phyloP scores from a whole-genome alignment of 1,140 invertebrate species.

The Phymorhynchus buccinoides region DNA sequence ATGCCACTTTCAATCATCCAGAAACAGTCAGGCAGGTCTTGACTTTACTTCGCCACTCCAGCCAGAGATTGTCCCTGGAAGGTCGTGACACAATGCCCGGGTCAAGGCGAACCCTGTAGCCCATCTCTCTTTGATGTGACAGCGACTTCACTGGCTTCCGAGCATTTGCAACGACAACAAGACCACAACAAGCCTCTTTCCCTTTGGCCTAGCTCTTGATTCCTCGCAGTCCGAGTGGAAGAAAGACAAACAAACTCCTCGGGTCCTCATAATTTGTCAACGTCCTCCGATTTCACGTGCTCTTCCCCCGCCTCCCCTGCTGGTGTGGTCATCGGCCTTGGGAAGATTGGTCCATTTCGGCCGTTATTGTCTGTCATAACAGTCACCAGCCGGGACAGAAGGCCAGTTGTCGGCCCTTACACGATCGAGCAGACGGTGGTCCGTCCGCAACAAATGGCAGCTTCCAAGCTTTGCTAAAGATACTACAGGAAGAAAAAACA shows the following conservation, averaged over 20 bases:
- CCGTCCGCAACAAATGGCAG: background rate
- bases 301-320: background rate
- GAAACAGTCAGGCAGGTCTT: too few relatives aligned
- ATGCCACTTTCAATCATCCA: too few relatives aligned
- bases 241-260: background rate
- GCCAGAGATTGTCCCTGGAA: too few relatives aligned
- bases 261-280: background rate
- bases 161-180: background rate
- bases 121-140: background rate
- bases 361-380: background rate
- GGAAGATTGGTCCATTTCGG: background rate
- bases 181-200: background rate
- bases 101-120: too few relatives aligned
- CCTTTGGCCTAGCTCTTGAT: background rate
- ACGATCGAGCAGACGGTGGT: constrained; percentile 2
- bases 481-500: background rate
- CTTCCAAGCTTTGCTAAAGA: background rate
- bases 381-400: background rate
- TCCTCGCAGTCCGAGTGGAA: background rate
- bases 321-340: background rate
- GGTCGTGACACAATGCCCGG: too few relatives aligned
- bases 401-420: background rate
- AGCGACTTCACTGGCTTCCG: background rate
- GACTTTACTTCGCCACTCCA: too few relatives aligned
- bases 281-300: constrained; percentile 10